These are phyloP conservation scores for Ochotona curzoniae DNA, from an alignment of 2,113 vertebrate genomes.

Conservation along the genomic window DNA sequence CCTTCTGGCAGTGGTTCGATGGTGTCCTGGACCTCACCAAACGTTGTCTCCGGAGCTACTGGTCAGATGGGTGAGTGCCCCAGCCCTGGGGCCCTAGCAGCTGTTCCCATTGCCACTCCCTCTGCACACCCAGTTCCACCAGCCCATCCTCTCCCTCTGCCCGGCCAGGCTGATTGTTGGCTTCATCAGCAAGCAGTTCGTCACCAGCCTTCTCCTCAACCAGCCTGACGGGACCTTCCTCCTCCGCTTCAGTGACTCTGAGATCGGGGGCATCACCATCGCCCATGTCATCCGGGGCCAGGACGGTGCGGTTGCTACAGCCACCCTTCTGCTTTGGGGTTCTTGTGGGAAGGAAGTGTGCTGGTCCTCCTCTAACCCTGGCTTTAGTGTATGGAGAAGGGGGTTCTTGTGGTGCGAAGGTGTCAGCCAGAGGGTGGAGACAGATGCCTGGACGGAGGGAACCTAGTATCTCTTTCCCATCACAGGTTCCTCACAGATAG, in stretches of 20 bases:
- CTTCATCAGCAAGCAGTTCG: slow-evolving; percentile 97
- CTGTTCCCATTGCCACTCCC: neutral
- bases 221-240: slow-evolving; percentile 94
- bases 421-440: neutral
- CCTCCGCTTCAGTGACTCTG: slow-evolving; percentile 98
- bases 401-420: rapidly evolving
- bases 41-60: slow-evolving; percentile 94
- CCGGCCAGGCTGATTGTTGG: slow-evolving; percentile 92
- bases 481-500: slow-evolving; percentile 91
- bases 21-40: slow-evolving; percentile 97
- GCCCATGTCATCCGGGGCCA: slow-evolving; percentile 90
- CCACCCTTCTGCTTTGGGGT: slow-evolving; percentile 11
- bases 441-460: neutral
- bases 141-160: neutral
- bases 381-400: neutral
- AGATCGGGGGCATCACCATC: slow-evolving; percentile 97
- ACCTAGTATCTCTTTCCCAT: slow-evolving; percentile 6
- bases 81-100: neutral
- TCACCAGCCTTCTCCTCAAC: slow-evolving; percentile 91
- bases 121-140: neutral
- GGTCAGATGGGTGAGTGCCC: slow-evolving; percentile 92
- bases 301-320: slow-evolving; percentile 84
- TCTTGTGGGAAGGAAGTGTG: slow-evolving; percentile 36
- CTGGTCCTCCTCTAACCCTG: neutral
- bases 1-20: slow-evolving; percentile 99